Percentiles rank a stretch among this genome's conserved stretches.
phyloP scores from a whole-genome alignment of 2,113 vertebrate genomes.

The Nettapus auritus region DNA sequence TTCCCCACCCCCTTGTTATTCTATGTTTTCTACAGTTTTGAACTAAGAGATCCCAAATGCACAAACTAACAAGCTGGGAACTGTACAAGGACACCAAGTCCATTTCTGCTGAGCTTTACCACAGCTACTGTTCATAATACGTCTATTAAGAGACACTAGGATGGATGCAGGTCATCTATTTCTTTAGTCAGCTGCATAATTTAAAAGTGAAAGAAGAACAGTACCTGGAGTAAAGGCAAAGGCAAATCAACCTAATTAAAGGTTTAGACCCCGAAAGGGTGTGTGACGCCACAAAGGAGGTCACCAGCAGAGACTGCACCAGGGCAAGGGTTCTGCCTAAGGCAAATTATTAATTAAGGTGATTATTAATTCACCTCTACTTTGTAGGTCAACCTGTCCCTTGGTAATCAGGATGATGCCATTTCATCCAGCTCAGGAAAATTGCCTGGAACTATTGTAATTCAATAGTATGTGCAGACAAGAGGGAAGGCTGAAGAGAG shows the following conservation, averaged over 20 bases:
- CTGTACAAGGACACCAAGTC: rapidly evolving
- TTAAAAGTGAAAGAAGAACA: background rate
- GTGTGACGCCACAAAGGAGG: background rate
- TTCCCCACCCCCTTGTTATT: background rate
- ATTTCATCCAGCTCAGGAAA: background rate
- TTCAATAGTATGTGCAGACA: background rate
- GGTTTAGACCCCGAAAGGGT: background rate
- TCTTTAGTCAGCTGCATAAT: background rate
- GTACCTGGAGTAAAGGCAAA: background rate
- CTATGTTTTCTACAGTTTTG: background rate
- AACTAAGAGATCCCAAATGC: background rate
- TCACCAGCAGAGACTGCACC: background rate
- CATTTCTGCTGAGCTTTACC: background rate
- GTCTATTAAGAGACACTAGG: background rate
- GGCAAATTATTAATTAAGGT: background rate
- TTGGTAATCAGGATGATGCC: background rate
- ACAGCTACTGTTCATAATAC: background rate
- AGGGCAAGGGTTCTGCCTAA: background rate
- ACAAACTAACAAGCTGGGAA: background rate
- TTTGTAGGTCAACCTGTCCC: background rate
- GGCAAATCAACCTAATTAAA: background rate
- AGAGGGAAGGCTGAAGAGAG: background rate
- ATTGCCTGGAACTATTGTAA: background rate
- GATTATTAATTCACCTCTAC: background rate
- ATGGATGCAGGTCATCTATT: background rate